These are phyloP conservation scores for Chrysomela aeneicollis DNA, from an alignment of 2,888 invertebrate species.

Conservation along the genomic window DNA sequence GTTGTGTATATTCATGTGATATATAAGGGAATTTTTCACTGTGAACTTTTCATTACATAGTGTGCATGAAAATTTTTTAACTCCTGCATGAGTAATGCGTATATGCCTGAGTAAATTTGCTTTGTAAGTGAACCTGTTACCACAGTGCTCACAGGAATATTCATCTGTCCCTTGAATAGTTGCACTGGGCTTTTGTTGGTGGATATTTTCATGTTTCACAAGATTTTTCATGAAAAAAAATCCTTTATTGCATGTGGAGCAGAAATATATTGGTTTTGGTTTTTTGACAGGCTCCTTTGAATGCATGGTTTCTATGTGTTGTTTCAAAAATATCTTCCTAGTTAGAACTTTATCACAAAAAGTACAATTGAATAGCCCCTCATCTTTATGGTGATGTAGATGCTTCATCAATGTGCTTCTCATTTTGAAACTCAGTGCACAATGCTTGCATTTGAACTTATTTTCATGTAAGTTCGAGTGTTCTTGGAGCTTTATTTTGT, in stretches of 20 bases:
- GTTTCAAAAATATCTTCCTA: slow-evolving; percentile 13
- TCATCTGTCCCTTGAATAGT: not conserved
- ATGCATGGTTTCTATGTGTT: slow-evolving; percentile 15
- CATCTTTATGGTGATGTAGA: slow-evolving; percentile 29
- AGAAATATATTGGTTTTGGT: not conserved
- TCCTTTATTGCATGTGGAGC: slow-evolving; percentile 13
- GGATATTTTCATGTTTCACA: not conserved
- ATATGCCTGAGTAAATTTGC: slow-evolving; percentile 30
- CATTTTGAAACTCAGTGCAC: slow-evolving; percentile 37
- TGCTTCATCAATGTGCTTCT: slow-evolving; percentile 36
- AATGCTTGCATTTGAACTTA: slow-evolving; percentile 32
- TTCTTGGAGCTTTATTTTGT: not conserved
- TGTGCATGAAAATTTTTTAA: slow-evolving; percentile 36
- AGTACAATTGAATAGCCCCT: slow-evolving; percentile 35
- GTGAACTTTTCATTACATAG: slow-evolving; percentile 39
- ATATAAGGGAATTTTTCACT: slow-evolving; percentile 29
- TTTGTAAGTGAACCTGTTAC: slow-evolving; percentile 29
- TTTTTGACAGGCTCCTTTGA: not conserved
- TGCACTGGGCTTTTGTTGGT: not conserved
- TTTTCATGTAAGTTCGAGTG: slow-evolving; percentile 14
- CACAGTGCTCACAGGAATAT: slow-evolving; percentile 30
- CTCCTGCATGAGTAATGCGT: slow-evolving; percentile 31
- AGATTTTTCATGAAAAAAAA: slow-evolving; percentile 5
- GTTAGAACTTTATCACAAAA: slow-evolving; percentile 36
- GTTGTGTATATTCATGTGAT: slow-evolving; percentile 41